Conservation (phyloP, 1,140 invertebrate genomes). For the Ditylenchus dipsaci region DNA sequence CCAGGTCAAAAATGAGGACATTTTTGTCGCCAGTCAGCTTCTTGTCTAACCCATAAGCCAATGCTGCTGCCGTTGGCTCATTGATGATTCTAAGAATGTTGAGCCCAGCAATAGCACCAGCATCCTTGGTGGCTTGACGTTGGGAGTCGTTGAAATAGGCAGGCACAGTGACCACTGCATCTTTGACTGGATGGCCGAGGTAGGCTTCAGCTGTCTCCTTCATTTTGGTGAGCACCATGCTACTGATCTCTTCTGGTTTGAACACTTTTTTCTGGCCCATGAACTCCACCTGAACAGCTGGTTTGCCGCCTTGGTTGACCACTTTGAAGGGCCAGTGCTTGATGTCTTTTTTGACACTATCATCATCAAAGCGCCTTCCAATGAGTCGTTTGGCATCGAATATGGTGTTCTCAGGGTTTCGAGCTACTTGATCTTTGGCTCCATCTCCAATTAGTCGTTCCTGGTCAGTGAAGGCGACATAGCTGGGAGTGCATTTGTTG, state of each 20-base stretch:
- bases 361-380: constrained; percentile 72
- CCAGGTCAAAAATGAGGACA: constrained; percentile 75
- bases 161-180: constrained; percentile 68
- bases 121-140: too few species aligned
- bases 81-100: constrained; percentile 64
- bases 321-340: constrained; percentile 66
- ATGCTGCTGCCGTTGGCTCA: constrained; percentile 63
- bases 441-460: constrained; percentile 92
- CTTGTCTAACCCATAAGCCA: constrained; percentile 64
- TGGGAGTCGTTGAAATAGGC: constrained; percentile 64
- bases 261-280: constrained; percentile 65
- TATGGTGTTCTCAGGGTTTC: constrained; percentile 76
- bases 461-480: constrained; percentile 91
- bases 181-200: constrained; percentile 75
- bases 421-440: constrained; percentile 80
- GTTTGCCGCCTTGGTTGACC: constrained; percentile 50
- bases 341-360: constrained; percentile 67
- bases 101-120: too few species aligned
- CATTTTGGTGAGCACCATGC: constrained; percentile 60
- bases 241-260: constrained; percentile 64
- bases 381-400: constrained; percentile 70
- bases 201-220: constrained; percentile 84
- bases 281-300: constrained; percentile 59
- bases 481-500: constrained; percentile 89
- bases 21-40: constrained; percentile 61